Base-by-base conservation (phyloP, 2,888 invertebrate species). In the Diarsia rubi region DNA sequence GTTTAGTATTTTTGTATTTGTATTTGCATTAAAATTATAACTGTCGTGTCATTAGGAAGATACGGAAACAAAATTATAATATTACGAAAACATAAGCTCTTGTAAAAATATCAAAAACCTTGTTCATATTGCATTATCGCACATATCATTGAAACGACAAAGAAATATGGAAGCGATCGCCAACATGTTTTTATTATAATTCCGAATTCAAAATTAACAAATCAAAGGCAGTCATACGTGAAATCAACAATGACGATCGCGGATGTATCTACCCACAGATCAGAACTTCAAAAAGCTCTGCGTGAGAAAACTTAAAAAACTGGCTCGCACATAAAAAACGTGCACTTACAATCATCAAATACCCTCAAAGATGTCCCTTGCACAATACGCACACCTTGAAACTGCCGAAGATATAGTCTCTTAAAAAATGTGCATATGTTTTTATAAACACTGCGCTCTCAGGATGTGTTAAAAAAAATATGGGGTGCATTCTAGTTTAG, bases 231-330 rank as follows among this genome's bases (percentile, higher is more conserved):
- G 91, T 93, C 90, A 92, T 92, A 93, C 92, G 91, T 92, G 91
- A 89, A 90, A 90, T 86, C 89, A 89, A 89, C 88, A 89, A 89
- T 83, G 81, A 78, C 85, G 86, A 87, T 86, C 93, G 84, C 92
- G 94, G 95, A 96, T 95, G 95, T 95, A 96, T 96, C 96, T 96
- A 95, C 96, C 96, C 96, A 95, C 96, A 96, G 96, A 96, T 96
- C 96, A 89, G 87, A 82, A 88, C 87, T 87, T 94, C 93, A 94
- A 95, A 77, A 93, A 88, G 92, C 82, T 85, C 93, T 95, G 96
- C 96, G 96, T 96, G 96, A 96, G 96, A 96, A 96, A 96, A 89
- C 89, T 93, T 92, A 96, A 96, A 96, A 96, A 96, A 95, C 93
- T 84, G 73, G 90, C 94, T 95, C 96, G 94, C 95, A 95, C 93